A percentile compares a stretch with the other conserved stretches of the same genome.
These are phyloP conservation scores for Apostichopus parvimensis DNA, from an alignment of 35 echinoderm and acorn worm genomes.

Conservation along the genomic window DNA sequence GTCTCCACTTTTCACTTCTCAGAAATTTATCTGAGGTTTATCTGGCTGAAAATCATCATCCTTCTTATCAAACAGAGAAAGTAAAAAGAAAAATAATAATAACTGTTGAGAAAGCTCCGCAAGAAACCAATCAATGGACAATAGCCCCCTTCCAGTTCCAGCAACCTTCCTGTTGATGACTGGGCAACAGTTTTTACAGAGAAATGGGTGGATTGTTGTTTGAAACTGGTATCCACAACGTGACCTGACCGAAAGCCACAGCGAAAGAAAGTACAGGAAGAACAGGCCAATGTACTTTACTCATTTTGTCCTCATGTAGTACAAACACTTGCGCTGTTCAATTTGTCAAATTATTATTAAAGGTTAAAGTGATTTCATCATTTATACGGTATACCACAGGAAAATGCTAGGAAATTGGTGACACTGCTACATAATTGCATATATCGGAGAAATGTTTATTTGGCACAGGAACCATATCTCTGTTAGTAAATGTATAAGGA, in stretches of 20 bases:
- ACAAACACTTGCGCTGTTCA: too few relatives aligned
- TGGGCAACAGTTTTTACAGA: neutral
- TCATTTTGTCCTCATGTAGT: neutral
- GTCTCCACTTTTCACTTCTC: slow-evolving; percentile 39
- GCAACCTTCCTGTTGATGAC: neutral
- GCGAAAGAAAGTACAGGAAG: neutral
- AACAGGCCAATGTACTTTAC: neutral
- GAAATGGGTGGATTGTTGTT: neutral
- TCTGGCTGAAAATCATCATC: neutral
- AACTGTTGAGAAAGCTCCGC: neutral
- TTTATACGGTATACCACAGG: too few relatives aligned
- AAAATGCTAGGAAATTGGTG: too few relatives aligned
- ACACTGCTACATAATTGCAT: too few relatives aligned
- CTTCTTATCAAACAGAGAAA: neutral
- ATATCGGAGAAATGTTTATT: too few relatives aligned
- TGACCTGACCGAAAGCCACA: neutral
- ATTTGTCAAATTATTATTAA: too few relatives aligned
- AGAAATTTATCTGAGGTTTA: slow-evolving; percentile 9
- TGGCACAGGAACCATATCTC: too few relatives aligned
- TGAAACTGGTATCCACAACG: neutral
- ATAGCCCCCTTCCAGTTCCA: neutral
- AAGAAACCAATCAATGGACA: slow-evolving; percentile 1
- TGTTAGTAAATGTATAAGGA: too few relatives aligned
- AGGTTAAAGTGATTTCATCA: too few relatives aligned
- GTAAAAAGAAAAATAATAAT: neutral